Percentiles rank a stretch among this genome's conserved stretches.
These are phyloP conservation scores for Spheniscus humboldti DNA, from an alignment of 2,797 vertebrate genomes.

Conservation along the genomic window DNA sequence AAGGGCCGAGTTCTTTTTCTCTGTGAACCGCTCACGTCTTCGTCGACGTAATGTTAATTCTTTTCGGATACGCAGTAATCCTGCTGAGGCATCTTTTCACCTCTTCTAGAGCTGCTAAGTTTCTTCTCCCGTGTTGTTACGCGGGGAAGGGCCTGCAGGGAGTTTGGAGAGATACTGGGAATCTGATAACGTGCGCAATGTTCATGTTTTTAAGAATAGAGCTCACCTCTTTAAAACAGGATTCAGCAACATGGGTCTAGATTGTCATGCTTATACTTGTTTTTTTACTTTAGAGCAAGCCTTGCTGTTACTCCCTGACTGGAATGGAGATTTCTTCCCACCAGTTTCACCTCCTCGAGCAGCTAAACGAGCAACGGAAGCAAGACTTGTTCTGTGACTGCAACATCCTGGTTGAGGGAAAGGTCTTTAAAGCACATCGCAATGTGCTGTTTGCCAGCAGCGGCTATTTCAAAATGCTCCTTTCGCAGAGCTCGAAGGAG, in stretches of 20 bases:
- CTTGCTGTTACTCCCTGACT: background rate
- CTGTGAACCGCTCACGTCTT: background rate
- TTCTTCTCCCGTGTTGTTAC: background rate
- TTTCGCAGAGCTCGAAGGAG: constrained; percentile 83
- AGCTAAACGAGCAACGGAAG: constrained; percentile 90
- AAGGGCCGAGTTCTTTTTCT: no score
- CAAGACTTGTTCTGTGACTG: constrained; percentile 97
- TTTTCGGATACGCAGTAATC: fast-evolving
- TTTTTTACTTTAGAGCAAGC: background rate
- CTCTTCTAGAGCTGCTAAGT: background rate
- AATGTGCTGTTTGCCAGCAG: constrained; percentile 95
- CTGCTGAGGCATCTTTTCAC: background rate
- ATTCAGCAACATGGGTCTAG: background rate
- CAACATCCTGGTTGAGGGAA: constrained; percentile 90
- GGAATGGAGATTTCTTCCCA: constrained; percentile 92
- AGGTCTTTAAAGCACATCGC: constrained; percentile 92
- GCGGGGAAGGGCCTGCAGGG: background rate
- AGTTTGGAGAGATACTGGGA: fast-evolving
- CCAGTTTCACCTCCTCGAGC: constrained; percentile 88
- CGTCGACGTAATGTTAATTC: fast-evolving
- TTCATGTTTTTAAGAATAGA: background rate
- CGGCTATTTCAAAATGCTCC: constrained; percentile 96
- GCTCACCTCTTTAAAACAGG: background rate
- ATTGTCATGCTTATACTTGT: background rate
- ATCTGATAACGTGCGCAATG: fast-evolving